phyloP scores from a whole-genome alignment of 2,113 vertebrate genomes.

The Chionomys nivalis region DNA sequence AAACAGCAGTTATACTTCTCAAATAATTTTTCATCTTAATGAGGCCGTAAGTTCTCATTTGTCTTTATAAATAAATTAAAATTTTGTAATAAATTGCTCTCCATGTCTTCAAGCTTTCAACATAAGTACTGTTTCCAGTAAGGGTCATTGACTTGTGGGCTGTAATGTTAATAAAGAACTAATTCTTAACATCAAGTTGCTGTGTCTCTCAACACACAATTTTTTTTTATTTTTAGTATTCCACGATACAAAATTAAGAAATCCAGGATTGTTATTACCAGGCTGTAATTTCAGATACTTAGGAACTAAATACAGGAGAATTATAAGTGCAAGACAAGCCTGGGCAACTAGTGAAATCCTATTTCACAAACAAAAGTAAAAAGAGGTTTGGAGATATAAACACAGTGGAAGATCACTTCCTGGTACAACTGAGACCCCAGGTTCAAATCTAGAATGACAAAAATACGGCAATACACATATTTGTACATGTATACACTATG shows the following conservation, averaged over 20 bases:
- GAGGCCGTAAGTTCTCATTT: neutral
- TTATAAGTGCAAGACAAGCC: neutral
- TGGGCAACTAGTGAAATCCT: neutral
- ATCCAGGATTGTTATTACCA: no score
- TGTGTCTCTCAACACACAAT: neutral
- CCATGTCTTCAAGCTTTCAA: neutral
- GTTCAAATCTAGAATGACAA: neutral
- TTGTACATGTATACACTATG: neutral
- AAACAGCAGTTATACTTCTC: neutral
- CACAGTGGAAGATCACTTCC: neutral
- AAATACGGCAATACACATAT: neutral
- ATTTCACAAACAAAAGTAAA: neutral
- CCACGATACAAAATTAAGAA: neutral
- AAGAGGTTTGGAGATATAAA: neutral
- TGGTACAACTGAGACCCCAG: neutral
- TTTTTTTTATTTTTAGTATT: neutral
- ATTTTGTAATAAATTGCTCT: neutral
- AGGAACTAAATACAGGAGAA: neutral
- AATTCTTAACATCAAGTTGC: constrained; percentile 8
- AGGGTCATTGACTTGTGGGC: neutral
- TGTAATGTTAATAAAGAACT: neutral
- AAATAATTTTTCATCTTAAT: neutral
- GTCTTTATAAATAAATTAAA: neutral
- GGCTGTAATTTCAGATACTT: neutral
- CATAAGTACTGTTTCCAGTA: neutral